Evolutionary conservation across 2,113 vertebrate species (phyloP).

Genomic region (Corythaixoides concolor): DNA sequence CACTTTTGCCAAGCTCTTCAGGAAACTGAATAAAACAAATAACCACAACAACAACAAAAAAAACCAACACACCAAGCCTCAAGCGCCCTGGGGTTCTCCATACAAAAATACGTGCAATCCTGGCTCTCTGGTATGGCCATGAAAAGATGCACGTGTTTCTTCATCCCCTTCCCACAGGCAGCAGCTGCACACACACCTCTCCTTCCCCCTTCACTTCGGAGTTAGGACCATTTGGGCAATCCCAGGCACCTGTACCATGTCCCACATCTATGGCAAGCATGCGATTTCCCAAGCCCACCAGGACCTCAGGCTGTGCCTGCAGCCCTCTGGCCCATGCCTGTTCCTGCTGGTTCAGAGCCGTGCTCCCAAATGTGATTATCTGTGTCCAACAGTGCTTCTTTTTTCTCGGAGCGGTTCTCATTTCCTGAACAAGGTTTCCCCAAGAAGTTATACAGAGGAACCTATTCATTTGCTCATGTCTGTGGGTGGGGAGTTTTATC

Average conservation of each 20-base stretch:
- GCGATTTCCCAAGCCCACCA: neutral
- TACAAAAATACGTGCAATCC: neutral
- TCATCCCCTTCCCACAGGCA: neutral
- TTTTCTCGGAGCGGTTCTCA: neutral
- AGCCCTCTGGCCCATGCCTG: neutral
- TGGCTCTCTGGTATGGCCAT: neutral
- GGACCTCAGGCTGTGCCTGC: neutral
- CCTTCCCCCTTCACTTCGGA: neutral
- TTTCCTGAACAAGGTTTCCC: neutral
- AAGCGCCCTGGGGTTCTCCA: neutral
- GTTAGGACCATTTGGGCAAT: neutral
- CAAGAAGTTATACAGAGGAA: neutral
- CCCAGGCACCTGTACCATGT: neutral
- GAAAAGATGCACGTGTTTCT: neutral
- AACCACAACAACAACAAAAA: accelerated
- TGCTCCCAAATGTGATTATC: neutral
- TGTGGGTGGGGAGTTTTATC: neutral
- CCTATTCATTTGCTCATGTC: neutral
- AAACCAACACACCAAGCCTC: neutral
- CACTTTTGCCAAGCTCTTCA: neutral
- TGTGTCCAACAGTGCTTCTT: neutral
- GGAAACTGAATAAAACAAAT: neutral
- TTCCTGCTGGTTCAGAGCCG: neutral
- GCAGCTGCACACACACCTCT: neutral
- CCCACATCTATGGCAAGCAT: neutral